Base-by-base conservation (phyloP, 2,888 invertebrate species). In the Drosophila siamana region DNA sequence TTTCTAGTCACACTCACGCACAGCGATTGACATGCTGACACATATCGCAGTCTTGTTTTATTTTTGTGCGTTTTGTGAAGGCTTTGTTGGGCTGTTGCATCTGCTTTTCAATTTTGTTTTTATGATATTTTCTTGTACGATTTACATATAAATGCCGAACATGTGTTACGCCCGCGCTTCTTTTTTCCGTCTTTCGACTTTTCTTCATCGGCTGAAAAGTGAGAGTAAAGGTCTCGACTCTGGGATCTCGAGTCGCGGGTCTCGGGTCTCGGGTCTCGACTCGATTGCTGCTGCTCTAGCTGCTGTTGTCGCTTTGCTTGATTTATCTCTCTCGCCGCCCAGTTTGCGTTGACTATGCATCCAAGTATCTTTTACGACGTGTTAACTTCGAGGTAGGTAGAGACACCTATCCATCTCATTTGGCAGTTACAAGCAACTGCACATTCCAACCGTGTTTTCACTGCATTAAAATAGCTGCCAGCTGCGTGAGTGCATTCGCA, bases 111-210 rank as follows among this genome's bases (percentile, higher is more conserved):
- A 69, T 71, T 67, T 69, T 41, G 60, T 67, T 76, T 52, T 82
- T 83, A 88, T 86, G 83, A 82, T 70, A 50, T 73, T 46, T 13
- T 33, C 33, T 63, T 51, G 40, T 63, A 30, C 30, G 69, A 85
- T 88, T 86, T 86, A 74, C 85, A 85, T 85, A 80, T 85, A 74
- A 88, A 88, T 83, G 84, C 61, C 47, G 72, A 61, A 74, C 55
- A 74, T 80, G 78, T 74, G 70, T 73, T 68, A 71, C 70, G 84
- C 89, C 63, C 89, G 79, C 80, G 69, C 72, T 74, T 65, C 74
- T 78, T 75, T 69, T 86, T 86, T 82, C 75, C 64, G 73, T 73
- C 72, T 82, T 69, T 52, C 56, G 56, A 55, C 30, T 43, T 43
- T 43, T 38, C 55, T 5, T 11, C 30, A 11, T 3, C 30, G 9